Base-by-base conservation (phyloP, 2,888 invertebrate genomes). In the Pandemis cinnamomeana region DNA sequence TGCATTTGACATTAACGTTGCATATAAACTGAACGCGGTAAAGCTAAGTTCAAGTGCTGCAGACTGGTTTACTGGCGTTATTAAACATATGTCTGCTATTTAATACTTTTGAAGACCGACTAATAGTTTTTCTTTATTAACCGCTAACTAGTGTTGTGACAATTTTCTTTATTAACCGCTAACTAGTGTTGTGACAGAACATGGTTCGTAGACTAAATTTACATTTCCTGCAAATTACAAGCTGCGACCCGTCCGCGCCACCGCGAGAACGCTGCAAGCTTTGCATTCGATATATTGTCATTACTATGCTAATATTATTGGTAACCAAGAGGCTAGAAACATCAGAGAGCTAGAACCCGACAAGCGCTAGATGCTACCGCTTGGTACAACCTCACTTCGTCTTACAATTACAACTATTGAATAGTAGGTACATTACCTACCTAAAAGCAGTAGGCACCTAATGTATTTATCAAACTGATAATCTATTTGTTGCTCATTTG, bases 1-100 rank as follows among this genome's bases (percentile, higher is more conserved):
- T 80, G 80, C 81, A 79, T 80, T 81, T 78, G 72, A 73, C 75
- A 68, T 67, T 71, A 70, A 64, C 64, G 58, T 55, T 46, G n/a
- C 15, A 55, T 63, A 69, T 71, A 71, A 66, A 67, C 67, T 67
- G 51, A 62, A 62, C 36, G 61, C 4, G n/a, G 61, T 42, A 61
- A 36, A 41, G 61, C 61, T 42, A 61, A 61, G 61, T 15, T 55
- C 60, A 60, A 60, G 60, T 60, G 60, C 60, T 36, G 13, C 60
- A 36, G 60, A 36, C 27, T 36, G 13, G 11, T 36, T 60, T 60
- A 60, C 36, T 7, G 6, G 11, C 11, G 15, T 55, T 55, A 55
- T 20, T 55, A 55, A 15, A 20, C 20, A 20, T 7, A 13, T 51
- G 46, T 41, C 27, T 46, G 46, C 20, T 48, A 7, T 36, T n/a